A percentile compares a stretch with the other conserved stretches of the same genome.
Evolutionary conservation across 2,113 vertebrate species (phyloP).

Genomic region (Podiceps cristatus): DNA sequence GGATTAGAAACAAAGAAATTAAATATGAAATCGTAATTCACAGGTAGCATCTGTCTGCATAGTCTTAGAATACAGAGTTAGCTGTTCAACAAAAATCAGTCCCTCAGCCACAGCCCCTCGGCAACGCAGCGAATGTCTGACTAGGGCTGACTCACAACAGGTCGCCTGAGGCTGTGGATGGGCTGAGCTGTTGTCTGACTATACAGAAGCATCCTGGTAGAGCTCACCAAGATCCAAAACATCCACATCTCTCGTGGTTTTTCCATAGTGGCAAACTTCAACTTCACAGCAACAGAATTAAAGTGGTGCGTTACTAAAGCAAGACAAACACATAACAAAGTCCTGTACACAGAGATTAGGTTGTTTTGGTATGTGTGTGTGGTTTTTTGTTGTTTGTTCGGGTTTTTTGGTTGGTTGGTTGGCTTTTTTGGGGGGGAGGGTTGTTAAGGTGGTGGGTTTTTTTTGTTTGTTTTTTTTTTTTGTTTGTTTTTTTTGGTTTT

Average conservation of each 20-base stretch:
- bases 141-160: background rate
- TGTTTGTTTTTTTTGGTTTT: too few species aligned
- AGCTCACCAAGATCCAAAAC: background rate
- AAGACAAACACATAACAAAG: background rate
- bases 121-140: rapidly evolving
- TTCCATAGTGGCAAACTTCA: background rate
- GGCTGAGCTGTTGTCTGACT: background rate
- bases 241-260: background rate
- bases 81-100: background rate
- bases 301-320: background rate
- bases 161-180: background rate
- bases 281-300: background rate
- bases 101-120: background rate
- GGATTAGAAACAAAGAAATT: background rate
- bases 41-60: rapidly evolving
- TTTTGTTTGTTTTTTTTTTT: too few species aligned
- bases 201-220: background rate
- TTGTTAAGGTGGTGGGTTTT: too few species aligned
- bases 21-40: background rate
- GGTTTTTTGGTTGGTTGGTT: too few species aligned
- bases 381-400: too few species aligned
- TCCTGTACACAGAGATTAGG: background rate
- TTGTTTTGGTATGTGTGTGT: too few species aligned
- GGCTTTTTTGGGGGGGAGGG: too few species aligned
- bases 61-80: background rate